Percentiles rank a stretch among this genome's conserved stretches.
Evolutionary conservation across 2,113 vertebrate genomes (phyloP).

Genomic region (Galemys pyrenaicus): DNA sequence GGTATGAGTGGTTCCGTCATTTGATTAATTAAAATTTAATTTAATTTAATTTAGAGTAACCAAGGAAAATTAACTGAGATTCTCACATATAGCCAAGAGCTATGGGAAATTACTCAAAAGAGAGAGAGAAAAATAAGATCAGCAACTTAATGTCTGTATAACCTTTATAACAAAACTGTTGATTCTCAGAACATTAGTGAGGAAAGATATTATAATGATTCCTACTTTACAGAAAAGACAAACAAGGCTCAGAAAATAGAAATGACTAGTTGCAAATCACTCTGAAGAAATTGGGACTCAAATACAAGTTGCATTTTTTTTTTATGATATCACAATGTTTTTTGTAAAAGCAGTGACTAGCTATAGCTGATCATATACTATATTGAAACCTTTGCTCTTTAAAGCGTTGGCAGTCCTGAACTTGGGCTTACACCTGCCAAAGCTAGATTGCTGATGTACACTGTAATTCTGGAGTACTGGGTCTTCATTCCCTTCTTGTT

Average conservation of each 20-base stretch:
- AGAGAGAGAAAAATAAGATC: too few species aligned
- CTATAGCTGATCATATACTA: not conserved
- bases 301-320: not conserved
- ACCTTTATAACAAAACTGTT: not conserved
- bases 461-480: not conserved
- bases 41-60: not conserved
- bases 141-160: not conserved
- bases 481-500: not conserved
- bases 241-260: not conserved
- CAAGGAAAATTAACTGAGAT: not conserved
- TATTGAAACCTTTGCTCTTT: conserved; percentile 2
- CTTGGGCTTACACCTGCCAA: not conserved
- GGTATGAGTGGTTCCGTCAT: not conserved
- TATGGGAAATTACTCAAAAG: not conserved
- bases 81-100: not conserved
- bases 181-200: not conserved
- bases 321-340: not conserved
- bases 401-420: not conserved
- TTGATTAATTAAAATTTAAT: not conserved
- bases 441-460: not conserved
- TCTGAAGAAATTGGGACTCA: not conserved
- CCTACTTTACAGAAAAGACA: not conserved
- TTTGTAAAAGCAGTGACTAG: conserved; percentile 16
- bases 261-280: not conserved
- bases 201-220: not conserved